Base-by-base conservation (phyloP, 1,140 invertebrate species). In the Frieseomelitta varia region DNA sequence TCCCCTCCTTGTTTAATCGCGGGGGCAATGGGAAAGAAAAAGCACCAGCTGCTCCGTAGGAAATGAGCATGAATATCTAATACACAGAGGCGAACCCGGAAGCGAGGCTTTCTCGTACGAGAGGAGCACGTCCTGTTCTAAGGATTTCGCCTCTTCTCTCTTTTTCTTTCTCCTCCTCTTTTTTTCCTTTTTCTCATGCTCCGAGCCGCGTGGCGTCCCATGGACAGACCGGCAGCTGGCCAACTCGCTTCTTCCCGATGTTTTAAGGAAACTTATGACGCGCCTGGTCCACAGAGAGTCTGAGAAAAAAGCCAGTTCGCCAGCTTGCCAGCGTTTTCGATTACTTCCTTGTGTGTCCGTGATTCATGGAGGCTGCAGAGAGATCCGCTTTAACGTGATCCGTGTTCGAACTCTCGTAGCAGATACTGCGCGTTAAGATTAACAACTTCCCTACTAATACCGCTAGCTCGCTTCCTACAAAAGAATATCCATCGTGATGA, bases 61-160 rank as follows among this genome's bases (percentile, higher is more conserved):
- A 88, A 86, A 89, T 81, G 80, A 81, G 79, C 84, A 85, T 91
- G 92, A 92, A 94, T 93, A 92, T 93, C 90, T 91, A 92, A 91
- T 90, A 91, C 88, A 91, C 87, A 90, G 81, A 85, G 87, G 85
- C 81, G 86, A 91, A 94, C 92, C 93, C 93, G 93, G 93, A 94
- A 94, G 91, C 87, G 82, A 85, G 89, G 84, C 84, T 85, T 92
- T 86, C 88, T 89, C 87, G 88, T 78, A 83, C 86, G 87, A 89
- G 88, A 86, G 86, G 87, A 88, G 83, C 86, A 90, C 92, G 93
- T 94, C 93, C 93, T 93, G 93, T 92, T 91, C 90, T 88, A 90
- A 93, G 91, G 91, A 93, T 91, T 87, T 91, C 82, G 85, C 87
- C 81, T 88, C 84, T 71, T 21, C 75, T 85, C 88, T 90, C 85